phyloP scores from a whole-genome alignment of 2,888 invertebrate genomes.

The Parnassius orleans region DNA sequence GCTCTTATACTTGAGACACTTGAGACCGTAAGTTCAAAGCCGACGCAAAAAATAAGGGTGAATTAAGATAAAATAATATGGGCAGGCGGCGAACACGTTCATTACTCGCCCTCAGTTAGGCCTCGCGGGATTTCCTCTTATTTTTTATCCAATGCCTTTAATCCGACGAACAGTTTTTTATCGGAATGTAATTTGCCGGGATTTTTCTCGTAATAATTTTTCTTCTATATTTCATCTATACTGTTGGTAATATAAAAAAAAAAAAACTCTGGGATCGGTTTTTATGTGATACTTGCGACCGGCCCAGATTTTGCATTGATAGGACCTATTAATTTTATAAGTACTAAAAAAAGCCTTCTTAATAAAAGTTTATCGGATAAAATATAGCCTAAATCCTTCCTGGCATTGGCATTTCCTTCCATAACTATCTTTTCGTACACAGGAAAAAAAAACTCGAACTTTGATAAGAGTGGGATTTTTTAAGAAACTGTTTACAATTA shows the following conservation, averaged over 20 bases:
- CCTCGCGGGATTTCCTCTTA: constrained; percentile 17
- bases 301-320: too few species aligned
- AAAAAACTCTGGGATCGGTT: too few species aligned
- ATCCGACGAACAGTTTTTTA: constrained; percentile 15
- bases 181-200: constrained; percentile 1
- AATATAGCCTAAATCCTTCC: too few species aligned
- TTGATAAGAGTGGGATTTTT: too few species aligned
- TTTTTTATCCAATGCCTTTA: constrained; percentile 11
- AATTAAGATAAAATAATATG: constrained; percentile 22
- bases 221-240: neutral
- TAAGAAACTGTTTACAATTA: too few species aligned
- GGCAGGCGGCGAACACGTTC: constrained; percentile 14
- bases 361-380: too few species aligned
- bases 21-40: neutral
- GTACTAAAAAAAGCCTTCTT: too few species aligned
- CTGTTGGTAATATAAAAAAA: neutral
- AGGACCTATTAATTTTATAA: too few species aligned
- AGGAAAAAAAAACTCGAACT: too few species aligned
- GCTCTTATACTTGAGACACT: neutral
- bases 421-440: too few species aligned
- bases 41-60: constrained; percentile 18
- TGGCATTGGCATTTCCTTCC: too few species aligned
- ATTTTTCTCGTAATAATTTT: constrained; percentile 4
- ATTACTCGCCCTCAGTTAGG: constrained; percentile 5
- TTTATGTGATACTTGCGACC: too few species aligned